Conservation (phyloP, 1,140 invertebrate species). For the Hylaeus volcanicus region DNA sequence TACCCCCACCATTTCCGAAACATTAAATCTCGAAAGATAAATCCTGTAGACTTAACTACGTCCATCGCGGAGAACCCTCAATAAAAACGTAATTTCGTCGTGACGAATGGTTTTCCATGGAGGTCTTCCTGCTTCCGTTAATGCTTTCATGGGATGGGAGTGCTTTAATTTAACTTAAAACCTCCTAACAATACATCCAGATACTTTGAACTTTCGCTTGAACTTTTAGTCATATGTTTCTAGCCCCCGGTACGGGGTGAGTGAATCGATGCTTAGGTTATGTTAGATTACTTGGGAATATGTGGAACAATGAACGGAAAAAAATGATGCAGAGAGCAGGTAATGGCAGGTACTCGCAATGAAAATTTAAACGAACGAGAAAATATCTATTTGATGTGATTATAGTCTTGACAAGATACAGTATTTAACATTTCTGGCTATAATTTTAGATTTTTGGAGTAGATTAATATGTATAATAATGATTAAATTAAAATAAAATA, state of each 20-base stretch:
- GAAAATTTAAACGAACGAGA: not conserved
- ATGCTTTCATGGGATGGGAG: slow-evolving; percentile 45
- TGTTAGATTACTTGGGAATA: not conserved
- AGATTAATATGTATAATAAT: too few species aligned
- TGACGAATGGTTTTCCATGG: slow-evolving; percentile 56
- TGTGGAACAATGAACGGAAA: not conserved
- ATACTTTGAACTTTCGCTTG: slow-evolving; percentile 13
- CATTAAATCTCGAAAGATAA: slow-evolving; percentile 24
- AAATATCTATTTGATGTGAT: not conserved
- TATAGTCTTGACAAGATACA: too few species aligned
- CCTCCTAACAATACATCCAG: slow-evolving; percentile 58
- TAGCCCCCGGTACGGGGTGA: slow-evolving; percentile 6
- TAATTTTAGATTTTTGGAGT: too few species aligned
- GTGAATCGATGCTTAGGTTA: too few species aligned
- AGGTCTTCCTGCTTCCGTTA: slow-evolving; percentile 45
- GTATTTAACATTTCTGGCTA: too few species aligned
- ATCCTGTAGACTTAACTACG: slow-evolving; percentile 1
- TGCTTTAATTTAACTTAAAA: slow-evolving; percentile 66
- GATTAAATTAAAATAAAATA: too few species aligned
- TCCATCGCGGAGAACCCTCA: slow-evolving; percentile 18
- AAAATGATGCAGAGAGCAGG: not conserved
- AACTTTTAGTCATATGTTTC: slow-evolving; percentile 13
- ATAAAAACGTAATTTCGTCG: slow-evolving; percentile 65
- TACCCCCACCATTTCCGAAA: not conserved
- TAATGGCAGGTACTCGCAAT: not conserved